These are phyloP conservation scores for Entomobrya proxima DNA, from an alignment of 2,888 invertebrate species.

Conservation along the genomic window DNA sequence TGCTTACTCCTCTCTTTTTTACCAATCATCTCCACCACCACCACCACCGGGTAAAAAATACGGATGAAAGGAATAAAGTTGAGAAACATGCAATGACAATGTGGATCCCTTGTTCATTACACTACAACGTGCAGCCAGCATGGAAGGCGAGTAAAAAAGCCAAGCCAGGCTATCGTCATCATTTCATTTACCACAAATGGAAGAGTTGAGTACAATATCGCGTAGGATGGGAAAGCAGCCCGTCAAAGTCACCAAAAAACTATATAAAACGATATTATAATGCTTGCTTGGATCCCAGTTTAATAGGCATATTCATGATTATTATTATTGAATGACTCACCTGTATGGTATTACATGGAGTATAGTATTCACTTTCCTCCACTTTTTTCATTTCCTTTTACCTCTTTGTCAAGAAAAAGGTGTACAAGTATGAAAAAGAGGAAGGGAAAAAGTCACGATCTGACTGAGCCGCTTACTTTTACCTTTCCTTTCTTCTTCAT, in stretches of 20 bases:
- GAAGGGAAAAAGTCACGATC: neutral
- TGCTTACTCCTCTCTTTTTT: conserved; percentile 12
- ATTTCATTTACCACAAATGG: too few relatives aligned
- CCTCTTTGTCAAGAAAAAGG: neutral
- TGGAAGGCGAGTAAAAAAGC: neutral
- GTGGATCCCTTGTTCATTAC: neutral
- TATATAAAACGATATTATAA: neutral
- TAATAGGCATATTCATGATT: neutral
- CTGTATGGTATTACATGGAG: neutral
- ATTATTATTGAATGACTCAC: conserved; percentile 48
- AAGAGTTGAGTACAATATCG: neutral
- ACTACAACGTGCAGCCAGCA: neutral
- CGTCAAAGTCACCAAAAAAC: conserved; percentile 22
- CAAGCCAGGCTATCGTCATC: neutral
- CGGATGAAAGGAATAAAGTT: neutral
- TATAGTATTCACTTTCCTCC: neutral
- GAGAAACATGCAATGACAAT: conserved; percentile 20
- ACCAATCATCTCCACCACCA: neutral
- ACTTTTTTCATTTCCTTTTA: neutral
- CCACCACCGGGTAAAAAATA: neutral
- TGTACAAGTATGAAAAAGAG: neutral
- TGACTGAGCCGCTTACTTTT: neutral
- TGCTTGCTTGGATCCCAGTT: neutral
- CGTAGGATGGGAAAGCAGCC: conserved; percentile 29
- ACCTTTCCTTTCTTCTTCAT: conserved; percentile 7